phyloP scores from a whole-genome alignment of 2,113 vertebrate species.

The Coreoperca whiteheadi region DNA sequence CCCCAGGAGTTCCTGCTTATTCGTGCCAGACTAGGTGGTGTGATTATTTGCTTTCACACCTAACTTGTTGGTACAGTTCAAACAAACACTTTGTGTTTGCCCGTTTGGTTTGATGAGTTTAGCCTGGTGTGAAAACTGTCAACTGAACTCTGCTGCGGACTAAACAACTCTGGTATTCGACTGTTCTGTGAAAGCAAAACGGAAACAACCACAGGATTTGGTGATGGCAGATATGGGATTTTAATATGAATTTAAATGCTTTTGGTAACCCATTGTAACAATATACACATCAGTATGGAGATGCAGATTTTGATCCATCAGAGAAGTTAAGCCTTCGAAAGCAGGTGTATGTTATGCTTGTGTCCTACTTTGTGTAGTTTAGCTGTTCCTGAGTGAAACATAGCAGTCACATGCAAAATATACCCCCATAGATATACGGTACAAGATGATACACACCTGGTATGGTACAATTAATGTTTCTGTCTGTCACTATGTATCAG shows the following conservation, averaged over 20 bases:
- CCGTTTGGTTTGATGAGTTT: background rate
- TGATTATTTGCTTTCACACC: background rate
- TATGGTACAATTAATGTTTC: background rate
- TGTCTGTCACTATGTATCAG: background rate
- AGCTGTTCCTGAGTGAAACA: background rate
- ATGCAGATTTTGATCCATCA: background rate
- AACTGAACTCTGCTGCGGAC: background rate
- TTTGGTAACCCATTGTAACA: no score
- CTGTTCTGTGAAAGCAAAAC: constrained; percentile 9
- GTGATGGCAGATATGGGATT: background rate
- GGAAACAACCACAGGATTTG: background rate
- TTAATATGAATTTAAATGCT: background rate
- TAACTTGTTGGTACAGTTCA: background rate
- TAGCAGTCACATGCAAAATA: background rate
- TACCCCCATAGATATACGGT: background rate
- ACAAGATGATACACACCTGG: background rate
- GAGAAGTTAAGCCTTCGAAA: background rate
- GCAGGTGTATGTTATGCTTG: background rate
- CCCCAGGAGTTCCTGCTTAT: no score
- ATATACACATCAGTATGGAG: background rate
- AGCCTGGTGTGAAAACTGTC: background rate
- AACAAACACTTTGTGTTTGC: background rate
- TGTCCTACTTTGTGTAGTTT: background rate
- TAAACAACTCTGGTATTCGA: background rate
- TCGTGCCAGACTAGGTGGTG: background rate